These are phyloP conservation scores for Crocidura indochinensis DNA, from an alignment of 2,797 vertebrate genomes.

Conservation along the genomic window DNA sequence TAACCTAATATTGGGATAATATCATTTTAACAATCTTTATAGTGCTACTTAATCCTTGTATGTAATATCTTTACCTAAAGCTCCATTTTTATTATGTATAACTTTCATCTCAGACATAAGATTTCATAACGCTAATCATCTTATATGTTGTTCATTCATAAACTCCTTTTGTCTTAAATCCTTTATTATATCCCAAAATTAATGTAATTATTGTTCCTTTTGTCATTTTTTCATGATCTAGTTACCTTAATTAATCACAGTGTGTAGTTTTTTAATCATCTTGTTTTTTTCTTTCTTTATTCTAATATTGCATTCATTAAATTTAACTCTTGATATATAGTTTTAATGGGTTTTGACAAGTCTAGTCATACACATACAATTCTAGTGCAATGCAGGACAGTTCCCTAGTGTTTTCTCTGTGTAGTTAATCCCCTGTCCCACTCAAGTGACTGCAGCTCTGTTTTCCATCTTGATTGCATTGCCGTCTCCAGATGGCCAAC, in stretches of 20 bases:
- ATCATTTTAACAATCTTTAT: no score
- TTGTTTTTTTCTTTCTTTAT: background rate
- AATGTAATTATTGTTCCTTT: background rate
- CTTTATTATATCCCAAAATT: background rate
- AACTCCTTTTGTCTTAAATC: background rate
- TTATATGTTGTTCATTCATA: background rate
- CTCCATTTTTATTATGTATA: background rate
- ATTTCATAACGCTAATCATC: background rate
- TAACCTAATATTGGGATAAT: no score
- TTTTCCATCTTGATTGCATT: slow-evolving; percentile 37
- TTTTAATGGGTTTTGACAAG: background rate
- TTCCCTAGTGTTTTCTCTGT: background rate
- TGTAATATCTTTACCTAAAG: background rate
- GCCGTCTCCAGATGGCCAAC: background rate
- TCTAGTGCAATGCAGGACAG: background rate
- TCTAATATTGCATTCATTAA: background rate
- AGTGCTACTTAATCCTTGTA: no score
- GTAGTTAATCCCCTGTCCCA: background rate
- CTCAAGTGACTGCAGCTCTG: background rate
- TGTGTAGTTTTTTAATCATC: background rate
- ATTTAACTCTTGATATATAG: background rate
- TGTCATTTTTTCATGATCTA: background rate
- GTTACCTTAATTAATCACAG: background rate
- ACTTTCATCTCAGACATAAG: background rate
- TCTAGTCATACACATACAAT: background rate